Evolutionary conservation across 2,113 vertebrate genomes (phyloP).

Genomic region (Ornithorhynchus anatinus): DNA sequence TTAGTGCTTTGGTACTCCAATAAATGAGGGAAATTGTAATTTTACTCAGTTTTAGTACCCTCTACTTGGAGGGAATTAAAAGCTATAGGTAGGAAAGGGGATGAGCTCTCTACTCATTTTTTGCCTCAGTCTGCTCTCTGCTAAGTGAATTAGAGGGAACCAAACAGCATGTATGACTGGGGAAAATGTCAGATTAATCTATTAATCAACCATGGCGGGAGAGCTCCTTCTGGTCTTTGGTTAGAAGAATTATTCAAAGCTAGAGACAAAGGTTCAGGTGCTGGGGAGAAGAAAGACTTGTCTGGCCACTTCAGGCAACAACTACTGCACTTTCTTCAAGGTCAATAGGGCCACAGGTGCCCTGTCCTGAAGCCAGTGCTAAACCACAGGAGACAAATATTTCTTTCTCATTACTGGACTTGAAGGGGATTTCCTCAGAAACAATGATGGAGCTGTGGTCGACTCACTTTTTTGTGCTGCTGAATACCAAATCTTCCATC

Average conservation of each 20-base stretch:
- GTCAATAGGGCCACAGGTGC: neutral
- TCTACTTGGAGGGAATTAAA: conserved; percentile 33
- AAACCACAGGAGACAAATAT: conserved; percentile 34
- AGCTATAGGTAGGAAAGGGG: neutral
- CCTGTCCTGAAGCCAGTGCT: conserved; percentile 21
- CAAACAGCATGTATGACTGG: conserved; percentile 24
- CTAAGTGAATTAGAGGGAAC: neutral
- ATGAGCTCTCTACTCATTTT: conserved; percentile 24
- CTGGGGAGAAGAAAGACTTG: conserved; percentile 8
- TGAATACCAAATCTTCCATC: conserved; percentile 33
- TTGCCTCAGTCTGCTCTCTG: neutral
- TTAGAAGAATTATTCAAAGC: conserved; percentile 49
- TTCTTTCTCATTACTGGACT: conserved; percentile 46
- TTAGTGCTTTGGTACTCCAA: conserved; percentile 37
- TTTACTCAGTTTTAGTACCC: neutral
- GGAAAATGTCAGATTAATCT: neutral
- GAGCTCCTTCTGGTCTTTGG: conserved; percentile 31
- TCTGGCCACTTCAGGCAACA: conserved; percentile 1
- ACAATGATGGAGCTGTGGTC: conserved; percentile 19
- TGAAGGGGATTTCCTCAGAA: conserved; percentile 47
- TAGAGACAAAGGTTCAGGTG: neutral
- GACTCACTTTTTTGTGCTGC: conserved; percentile 9
- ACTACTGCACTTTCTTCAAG: conserved; percentile 3
- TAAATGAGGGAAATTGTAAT: conserved; percentile 29
- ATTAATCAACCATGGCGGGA: too few relatives aligned